Evolutionary conservation across 2,797 vertebrate genomes (phyloP).

Genomic region (Hydrophis major): DNA sequence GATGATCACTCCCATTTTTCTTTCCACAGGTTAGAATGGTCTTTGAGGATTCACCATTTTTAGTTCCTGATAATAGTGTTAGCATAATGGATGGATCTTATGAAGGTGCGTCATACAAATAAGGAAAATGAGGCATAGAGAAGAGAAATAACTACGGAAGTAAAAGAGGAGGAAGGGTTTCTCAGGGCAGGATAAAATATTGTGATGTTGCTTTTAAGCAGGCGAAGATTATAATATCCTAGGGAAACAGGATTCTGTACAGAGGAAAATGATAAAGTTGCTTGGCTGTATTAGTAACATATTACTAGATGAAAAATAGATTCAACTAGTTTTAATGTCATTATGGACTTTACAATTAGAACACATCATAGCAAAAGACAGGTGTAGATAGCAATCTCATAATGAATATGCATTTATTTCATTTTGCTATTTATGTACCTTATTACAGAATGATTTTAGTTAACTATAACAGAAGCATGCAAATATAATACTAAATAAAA

Average conservation of each 20-base stretch:
- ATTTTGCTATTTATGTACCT: neutral
- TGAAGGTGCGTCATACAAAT: slow-evolving; percentile 79
- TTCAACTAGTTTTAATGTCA: neutral
- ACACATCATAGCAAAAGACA: neutral
- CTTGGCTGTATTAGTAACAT: neutral
- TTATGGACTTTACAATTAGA: neutral
- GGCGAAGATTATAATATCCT: neutral
- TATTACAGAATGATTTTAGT: neutral
- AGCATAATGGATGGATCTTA: slow-evolving; percentile 93
- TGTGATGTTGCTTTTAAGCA: neutral
- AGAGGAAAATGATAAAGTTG: neutral
- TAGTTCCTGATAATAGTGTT: slow-evolving; percentile 88
- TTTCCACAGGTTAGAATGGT: slow-evolving; percentile 82
- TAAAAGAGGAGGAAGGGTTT: slow-evolving; percentile 7
- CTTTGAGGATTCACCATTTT: slow-evolving; percentile 92
- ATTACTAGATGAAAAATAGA: neutral
- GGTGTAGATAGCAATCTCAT: neutral
- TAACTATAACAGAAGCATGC: neutral
- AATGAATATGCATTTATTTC: neutral
- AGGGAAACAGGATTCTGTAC: neutral
- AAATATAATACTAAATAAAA: neutral
- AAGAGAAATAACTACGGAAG: neutral
- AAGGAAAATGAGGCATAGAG: neutral
- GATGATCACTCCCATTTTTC: slow-evolving; percentile 11
- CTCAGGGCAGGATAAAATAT: neutral